Conservation (phyloP, 2,888 invertebrate species). For the Diarsia rubi region DNA sequence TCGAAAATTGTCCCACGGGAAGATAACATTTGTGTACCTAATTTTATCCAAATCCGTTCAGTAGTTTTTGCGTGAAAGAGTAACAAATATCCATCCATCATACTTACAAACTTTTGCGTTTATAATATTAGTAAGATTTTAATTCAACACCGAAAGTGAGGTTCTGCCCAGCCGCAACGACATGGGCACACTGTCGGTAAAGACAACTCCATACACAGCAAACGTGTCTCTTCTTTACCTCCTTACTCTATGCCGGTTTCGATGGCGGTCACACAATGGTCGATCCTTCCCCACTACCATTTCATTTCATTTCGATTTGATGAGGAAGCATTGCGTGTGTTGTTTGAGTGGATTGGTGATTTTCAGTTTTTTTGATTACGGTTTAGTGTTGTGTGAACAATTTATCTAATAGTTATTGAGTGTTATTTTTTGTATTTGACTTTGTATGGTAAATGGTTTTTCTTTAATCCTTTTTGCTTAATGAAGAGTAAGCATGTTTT, state of each 20-base stretch:
- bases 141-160: no score
- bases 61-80: no score
- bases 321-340: constrained; percentile 16
- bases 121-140: no score
- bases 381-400: constrained; percentile 7
- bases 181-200: no score
- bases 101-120: no score
- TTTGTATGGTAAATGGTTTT: background rate
- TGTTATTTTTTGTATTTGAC: background rate
- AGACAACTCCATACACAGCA: no score
- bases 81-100: no score
- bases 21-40: no score
- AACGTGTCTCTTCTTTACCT: constrained; percentile 4
- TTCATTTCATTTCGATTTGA: constrained; percentile 50
- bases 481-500: background rate
- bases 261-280: constrained; percentile 51
- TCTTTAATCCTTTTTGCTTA: no score
- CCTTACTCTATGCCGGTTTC: constrained; percentile 8
- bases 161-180: no score
- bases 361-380: constrained; percentile 21
- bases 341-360: constrained; percentile 33
- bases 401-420: constrained; percentile 17
- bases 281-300: constrained; percentile 39
- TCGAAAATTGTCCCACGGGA: no score
- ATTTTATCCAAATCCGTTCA: no score